Percentiles rank a stretch among this genome's conserved stretches.
phyloP scores from a whole-genome alignment of 92 coral and sea anemone genomes.

The Umimayanthus kanabou region DNA sequence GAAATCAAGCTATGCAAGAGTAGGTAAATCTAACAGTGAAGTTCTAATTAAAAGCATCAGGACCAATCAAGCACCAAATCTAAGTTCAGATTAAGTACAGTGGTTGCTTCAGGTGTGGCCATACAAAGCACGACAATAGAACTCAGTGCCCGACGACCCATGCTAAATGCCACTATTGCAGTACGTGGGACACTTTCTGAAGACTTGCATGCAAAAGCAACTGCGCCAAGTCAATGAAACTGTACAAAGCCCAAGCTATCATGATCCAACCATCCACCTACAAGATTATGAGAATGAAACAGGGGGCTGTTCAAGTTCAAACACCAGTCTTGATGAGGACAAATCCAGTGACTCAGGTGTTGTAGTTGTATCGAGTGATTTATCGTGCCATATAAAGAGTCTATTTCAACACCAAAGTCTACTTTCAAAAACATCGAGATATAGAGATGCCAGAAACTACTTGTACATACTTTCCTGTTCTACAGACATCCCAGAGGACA shows the following conservation, averaged over 20 bases:
- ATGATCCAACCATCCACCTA: slow-evolving; percentile 47
- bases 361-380: too few species aligned
- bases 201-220: slow-evolving; percentile 44
- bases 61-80: background rate
- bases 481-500: too few species aligned
- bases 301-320: slow-evolving; percentile 19
- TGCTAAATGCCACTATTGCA: slow-evolving; percentile 23
- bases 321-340: slow-evolving; percentile 41
- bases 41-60: background rate
- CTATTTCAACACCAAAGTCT: too few species aligned
- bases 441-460: too few species aligned
- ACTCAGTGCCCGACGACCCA: slow-evolving; percentile 53
- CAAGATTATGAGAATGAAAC: slow-evolving; percentile 28
- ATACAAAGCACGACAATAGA: slow-evolving; percentile 41
- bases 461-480: too few species aligned
- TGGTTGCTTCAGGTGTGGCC: slow-evolving; percentile 57
- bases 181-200: slow-evolving; percentile 46
- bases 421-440: too few species aligned
- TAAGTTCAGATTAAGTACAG: slow-evolving; percentile 49
- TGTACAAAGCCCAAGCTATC: slow-evolving; percentile 38
- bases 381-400: too few species aligned
- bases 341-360: slow-evolving; percentile 40
- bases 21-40: too few species aligned
- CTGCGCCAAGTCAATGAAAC: slow-evolving; percentile 46
- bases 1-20: too few species aligned